A percentile compares a stretch with the other conserved stretches of the same genome.
Evolutionary conservation across 2,113 vertebrate genomes (phyloP).

Genomic region (Chlorodrepanis virens): DNA sequence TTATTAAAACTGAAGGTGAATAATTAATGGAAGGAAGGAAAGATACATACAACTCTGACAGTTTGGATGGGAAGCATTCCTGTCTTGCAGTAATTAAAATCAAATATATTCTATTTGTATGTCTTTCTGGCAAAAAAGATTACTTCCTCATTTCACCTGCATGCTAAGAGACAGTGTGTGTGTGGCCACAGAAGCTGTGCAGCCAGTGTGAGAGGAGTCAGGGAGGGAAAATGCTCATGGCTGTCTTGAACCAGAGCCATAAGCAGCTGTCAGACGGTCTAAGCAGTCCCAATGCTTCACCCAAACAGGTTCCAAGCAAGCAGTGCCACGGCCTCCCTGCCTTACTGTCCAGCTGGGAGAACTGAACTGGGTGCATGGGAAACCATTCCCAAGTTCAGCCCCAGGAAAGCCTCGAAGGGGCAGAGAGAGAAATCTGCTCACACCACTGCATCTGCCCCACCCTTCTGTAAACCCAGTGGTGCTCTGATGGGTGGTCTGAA

Average conservation of each 20-base stretch:
- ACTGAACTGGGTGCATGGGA: neutral
- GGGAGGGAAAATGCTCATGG: neutral
- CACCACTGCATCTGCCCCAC: neutral
- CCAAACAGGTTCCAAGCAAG: rapidly evolving
- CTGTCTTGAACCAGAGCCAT: neutral
- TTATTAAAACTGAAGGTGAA: conserved; percentile 64
- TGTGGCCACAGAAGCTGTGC: neutral
- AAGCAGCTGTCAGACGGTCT: neutral
- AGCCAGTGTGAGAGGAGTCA: neutral
- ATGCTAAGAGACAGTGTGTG: neutral
- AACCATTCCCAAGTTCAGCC: neutral
- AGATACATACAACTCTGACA: neutral
- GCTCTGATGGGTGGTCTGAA: neutral
- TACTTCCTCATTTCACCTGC: neutral
- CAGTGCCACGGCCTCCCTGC: neutral
- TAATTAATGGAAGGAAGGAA: conserved; percentile 37
- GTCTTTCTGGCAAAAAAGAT: neutral
- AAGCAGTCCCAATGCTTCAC: neutral
- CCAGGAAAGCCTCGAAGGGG: neutral
- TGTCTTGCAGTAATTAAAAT: neutral
- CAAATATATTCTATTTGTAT: neutral
- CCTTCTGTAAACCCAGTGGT: neutral
- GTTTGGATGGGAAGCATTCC: neutral
- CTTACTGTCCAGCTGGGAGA: neutral
- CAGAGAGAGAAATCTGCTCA: neutral